Base-by-base conservation (phyloP, 1,140 invertebrate genomes). In the Calephelis virginiensis region DNA sequence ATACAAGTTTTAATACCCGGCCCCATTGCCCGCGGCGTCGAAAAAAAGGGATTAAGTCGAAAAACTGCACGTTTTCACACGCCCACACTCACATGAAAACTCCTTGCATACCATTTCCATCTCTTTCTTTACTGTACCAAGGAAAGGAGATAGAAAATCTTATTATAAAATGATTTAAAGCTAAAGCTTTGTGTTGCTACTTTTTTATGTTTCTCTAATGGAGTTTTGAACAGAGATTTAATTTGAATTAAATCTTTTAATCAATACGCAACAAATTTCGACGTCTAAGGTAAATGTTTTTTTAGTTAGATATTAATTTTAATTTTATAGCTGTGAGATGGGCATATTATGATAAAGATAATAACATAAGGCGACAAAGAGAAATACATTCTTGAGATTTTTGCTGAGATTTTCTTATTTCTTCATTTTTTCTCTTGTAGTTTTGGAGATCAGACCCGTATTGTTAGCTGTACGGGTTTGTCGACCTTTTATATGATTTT, bases 1-100 rank as follows among this genome's bases (percentile, higher is more conserved):
- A 84, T 84, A 85, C 81, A 89, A 87, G 82, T 89, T 86, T 86
- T 86, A 89, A 89, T 86, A 80, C 85, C 78, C 78, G 68, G 73
- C 64, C 74, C 73, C 77, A 69, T 73, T 76, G 82, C 84, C 77
- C 78, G 78, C 79, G 82, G 83, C 82, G 68, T 68, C 79, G 74
- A 89, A 85, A 89, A 89, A 89, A 86, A 83, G 84, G 84, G 85
- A 78, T 79, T 77, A 70, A 61, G 82, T 75, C 71, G 73, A 83
- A 87, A 89, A 87, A 87, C 81, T 87, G 85, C 79, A 79, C 77
- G 67, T 72, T 82, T 87, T 89, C 86, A 85, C 86, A 87, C 85
- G 85, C 76, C 81, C 70, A 73, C 68, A 68, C 46, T 45, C 61
- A 69, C 53, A 59, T 59, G 53, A 59, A 79, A 74, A 79, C 79